These are phyloP conservation scores for Mylabris sibirica DNA, from an alignment of 2,888 invertebrate species.

Conservation along the genomic window DNA sequence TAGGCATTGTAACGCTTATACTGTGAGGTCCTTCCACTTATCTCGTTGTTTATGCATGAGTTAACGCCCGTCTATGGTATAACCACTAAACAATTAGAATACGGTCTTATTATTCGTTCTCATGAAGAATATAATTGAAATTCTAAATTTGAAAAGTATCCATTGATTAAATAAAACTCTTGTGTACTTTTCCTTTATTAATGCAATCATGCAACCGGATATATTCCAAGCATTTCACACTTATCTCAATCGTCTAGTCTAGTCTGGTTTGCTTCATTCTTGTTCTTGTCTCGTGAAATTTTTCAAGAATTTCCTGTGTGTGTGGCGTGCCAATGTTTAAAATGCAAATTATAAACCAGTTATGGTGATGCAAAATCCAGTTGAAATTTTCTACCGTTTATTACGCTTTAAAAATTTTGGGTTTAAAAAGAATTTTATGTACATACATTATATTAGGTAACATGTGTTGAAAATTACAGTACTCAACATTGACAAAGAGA, in stretches of 20 bases:
- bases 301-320: slow-evolving; percentile 9
- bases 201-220: neutral
- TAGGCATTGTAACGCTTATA: slow-evolving; percentile 41
- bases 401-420: neutral
- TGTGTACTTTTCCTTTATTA: neutral
- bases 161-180: neutral
- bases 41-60: slow-evolving; percentile 61
- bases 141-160: neutral
- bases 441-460: neutral
- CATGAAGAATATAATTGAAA: neutral
- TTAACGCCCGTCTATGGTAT: slow-evolving; percentile 53
- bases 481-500: slow-evolving; percentile 27
- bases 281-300: neutral
- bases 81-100: slow-evolving; percentile 53
- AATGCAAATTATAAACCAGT: slow-evolving; percentile 12
- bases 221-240: slow-evolving; percentile 6
- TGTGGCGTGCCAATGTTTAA: slow-evolving; percentile 3
- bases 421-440: neutral
- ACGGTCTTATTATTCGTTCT: slow-evolving; percentile 10
- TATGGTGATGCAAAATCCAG: slow-evolving; percentile 1
- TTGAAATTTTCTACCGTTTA: neutral
- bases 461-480: neutral
- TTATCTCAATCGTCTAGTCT: slow-evolving; percentile 12
- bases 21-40: slow-evolving; percentile 50
- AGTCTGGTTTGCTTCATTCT: neutral